Evolutionary conservation across 2,113 vertebrate genomes (phyloP), one percentile per base, ranked within the genome.

Genomic region (Loxodonta africana): DNA sequence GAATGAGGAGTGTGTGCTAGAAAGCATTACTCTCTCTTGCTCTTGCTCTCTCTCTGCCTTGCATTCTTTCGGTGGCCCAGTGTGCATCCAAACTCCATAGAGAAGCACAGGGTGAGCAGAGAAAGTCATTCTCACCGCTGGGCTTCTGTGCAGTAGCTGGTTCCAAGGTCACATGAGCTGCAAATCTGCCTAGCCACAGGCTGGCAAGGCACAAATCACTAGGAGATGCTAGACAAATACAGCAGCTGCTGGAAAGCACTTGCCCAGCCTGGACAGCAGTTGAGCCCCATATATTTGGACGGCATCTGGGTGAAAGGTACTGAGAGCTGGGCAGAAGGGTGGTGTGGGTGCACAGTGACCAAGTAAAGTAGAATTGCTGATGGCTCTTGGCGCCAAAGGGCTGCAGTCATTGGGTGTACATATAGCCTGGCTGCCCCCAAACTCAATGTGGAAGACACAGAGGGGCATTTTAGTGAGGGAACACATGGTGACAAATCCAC

Each of bases 281-380:
- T 90, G 88, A 91, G 57, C 25, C 44, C 26, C 6, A 6, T n/a
- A 65, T 6, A 2, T 87, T 77, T 91, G 73, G 80, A 46, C 73
- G 77, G 53, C 93, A 80, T 83, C 86, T 83, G 37, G 83, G 84
- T 83, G 48, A 88, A 96, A 97, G 89, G 96, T 95, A 95, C 85
- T 17, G 17, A 88, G 80, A 65, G 9, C 62, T 65, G 83, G 85
- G 83, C 25, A 90, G 51, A 84, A 65, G 88, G 88, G 60, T 77
- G 78, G 84, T 57, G 48, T 71, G 65, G n/a, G 83, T 81, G 20
- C 73, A 65, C 10, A 62, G 37, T 48, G 57, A 80, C 69, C 30
- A 63, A 60, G 76, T 82, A 18, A 84, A 93, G 74, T 83, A 41
- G 60, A 82, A 37, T 1, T 3, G 10, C 28, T 76, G 37, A 53